Base-by-base conservation (phyloP, 2,888 invertebrate species). In the Mactromeris polynyma region DNA sequence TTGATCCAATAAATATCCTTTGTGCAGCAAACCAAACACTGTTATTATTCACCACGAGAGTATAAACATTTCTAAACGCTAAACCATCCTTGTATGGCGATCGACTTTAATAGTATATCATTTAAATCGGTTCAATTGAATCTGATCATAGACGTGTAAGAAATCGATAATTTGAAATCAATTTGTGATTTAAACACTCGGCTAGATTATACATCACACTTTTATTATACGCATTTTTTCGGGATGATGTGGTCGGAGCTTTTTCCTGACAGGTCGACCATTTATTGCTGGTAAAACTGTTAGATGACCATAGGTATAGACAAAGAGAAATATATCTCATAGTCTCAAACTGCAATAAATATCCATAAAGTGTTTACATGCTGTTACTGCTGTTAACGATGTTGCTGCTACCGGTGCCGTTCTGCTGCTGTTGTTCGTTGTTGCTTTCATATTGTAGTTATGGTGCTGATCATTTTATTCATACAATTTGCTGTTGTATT, bases 81-180 rank as follows among this genome's bases (percentile, higher is more conserved):
- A n/a, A 64, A 64, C 58, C 58, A 64, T 64, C 58, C 58, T 64
- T 64, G 58, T 64, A 64, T 64, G 9, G 9, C 11, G 58, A 64
- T 64, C 7, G 0, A 64, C n/a, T 73, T 33, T 36, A 73, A 33
- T 33, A 26, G 73, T 73, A 36, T 36, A 73, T 36, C 26, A 73
- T 36, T 73, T 73, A 73, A 73, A 33, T 73, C 36, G 19, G 33
- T 33, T 73, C 19, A 19, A 73, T 73, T 73, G 73, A 73, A 73
- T 73, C 73, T 73, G 33, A 17, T 33, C 19, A 73, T 73, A 36
- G 14, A 36, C 73, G 26, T 73, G 73, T 26, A 17, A 73, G 31
- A 73, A 36, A 36, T 73, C 73, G 4, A 36, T 73, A 73, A 69
- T 73, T 64, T 64, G n/a, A n/a, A 26, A 26, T 64, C 58, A 64